Conservation (phyloP, 2,888 invertebrate species). For the Rhagonycha lutea region DNA sequence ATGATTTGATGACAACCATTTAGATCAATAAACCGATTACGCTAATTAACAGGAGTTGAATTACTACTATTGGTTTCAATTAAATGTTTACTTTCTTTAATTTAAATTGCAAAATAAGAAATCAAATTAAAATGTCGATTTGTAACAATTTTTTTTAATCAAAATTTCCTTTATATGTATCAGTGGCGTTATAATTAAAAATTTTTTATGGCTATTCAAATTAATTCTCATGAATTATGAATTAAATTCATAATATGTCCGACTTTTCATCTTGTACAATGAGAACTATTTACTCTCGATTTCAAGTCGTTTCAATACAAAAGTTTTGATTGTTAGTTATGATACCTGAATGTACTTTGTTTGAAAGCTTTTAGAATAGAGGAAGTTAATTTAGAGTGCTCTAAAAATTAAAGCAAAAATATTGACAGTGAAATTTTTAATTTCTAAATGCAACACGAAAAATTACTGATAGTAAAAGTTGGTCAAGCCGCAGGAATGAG, state of each 20-base stretch:
- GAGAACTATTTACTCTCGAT: background rate
- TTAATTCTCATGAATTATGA: background rate
- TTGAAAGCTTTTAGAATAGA: background rate
- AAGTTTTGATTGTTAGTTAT: background rate
- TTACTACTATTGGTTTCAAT: background rate
- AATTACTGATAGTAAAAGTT: background rate
- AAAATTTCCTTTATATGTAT: background rate
- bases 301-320: background rate
- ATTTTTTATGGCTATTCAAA: background rate
- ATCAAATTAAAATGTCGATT: background rate
- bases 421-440: background rate
- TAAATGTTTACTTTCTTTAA: background rate
- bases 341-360: background rate
- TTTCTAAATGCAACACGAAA: background rate
- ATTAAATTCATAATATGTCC: background rate
- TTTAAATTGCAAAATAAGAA: background rate
- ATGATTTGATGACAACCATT: background rate
- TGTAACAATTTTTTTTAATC: background rate
- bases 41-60: background rate
- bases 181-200: background rate
- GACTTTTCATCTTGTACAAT: background rate
- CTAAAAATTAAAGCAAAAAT: too few species aligned
- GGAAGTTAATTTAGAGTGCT: background rate
- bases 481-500: background rate
- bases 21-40: background rate